Conservation (phyloP, 2,797 vertebrate species). For the Argya squamiceps region DNA sequence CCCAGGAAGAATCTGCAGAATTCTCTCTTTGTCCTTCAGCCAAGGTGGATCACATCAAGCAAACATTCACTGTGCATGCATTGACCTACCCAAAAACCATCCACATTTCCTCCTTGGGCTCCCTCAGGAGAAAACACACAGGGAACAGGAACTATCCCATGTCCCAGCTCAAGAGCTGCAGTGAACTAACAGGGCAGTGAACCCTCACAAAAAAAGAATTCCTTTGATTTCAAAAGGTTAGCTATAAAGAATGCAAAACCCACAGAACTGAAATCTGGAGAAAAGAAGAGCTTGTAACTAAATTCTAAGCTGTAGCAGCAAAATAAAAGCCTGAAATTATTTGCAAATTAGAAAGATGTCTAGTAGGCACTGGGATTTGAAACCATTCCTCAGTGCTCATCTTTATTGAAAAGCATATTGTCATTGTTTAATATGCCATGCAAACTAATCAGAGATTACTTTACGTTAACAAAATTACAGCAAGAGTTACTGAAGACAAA, state of each 20-base stretch:
- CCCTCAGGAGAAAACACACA: fast-evolving
- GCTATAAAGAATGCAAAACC: background rate
- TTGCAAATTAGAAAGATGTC: background rate
- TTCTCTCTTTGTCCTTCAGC: background rate
- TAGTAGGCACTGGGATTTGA: background rate
- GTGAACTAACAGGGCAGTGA: background rate
- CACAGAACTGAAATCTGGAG: background rate
- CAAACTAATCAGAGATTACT: background rate
- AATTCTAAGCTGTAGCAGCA: background rate
- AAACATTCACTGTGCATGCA: background rate
- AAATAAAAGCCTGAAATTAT: background rate
- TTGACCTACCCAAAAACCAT: background rate
- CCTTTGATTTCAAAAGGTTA: background rate
- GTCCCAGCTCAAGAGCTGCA: background rate
- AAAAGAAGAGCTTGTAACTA: background rate
- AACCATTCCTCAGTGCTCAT: background rate
- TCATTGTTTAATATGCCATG: background rate
- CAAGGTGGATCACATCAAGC: background rate
- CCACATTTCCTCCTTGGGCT: background rate
- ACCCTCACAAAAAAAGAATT: background rate
- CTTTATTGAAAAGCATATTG: background rate
- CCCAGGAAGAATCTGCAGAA: background rate
- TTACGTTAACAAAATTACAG: background rate
- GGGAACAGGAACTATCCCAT: background rate
- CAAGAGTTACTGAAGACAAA: background rate